Evolutionary conservation across 2,888 invertebrate species (phyloP), one percentile per base, ranked within the genome.

Genomic region (Seira musarum): DNA sequence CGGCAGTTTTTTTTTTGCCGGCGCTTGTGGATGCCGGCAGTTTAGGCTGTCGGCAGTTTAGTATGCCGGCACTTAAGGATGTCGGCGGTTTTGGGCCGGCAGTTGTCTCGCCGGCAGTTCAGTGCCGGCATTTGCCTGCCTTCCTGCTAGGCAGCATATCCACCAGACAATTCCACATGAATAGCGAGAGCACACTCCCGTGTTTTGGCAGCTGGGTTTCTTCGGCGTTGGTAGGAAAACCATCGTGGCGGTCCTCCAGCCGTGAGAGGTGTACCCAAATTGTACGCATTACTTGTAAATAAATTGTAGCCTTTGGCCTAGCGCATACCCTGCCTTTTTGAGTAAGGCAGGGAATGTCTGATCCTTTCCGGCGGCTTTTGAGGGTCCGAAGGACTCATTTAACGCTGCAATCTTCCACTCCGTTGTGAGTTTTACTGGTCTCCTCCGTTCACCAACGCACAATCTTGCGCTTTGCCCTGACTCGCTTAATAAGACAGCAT

Each of bases 161-260:
- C n/a, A n/a, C n/a, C n/a, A n/a, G n/a, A 30, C 30, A 65, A 61
- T 64, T 83, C 87, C 87, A 87, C 70, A 87, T 73, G 0, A 88
- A 82, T 0, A 87, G 87, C 6, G 85, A 87, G 1, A 87, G 78
- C 1, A 87, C 87, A 15, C 86, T 87, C 0, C 87, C 87, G 77
- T 87, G 87, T 35, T 22, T n/a, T 67, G 21, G 22, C 68, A 75
- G 57, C 67, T 75, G 10, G 10, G 22, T 35, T 75, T 68, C 1
- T 61, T 68, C 10, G 75, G 75, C 40, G 67, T 75, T 10, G 75
- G 75, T 1, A 75, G 22, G 24, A 75, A 75, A 13, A 68, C 61
- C 0, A 68, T 68, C n/a, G 19, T 70, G 22, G 35, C 60, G 24
- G 21, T 17, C 21, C 53, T 60, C 81, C 81, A 81, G 25, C 6